Base-by-base conservation (phyloP, 2,888 invertebrate genomes). In the Anaspis maculata region DNA sequence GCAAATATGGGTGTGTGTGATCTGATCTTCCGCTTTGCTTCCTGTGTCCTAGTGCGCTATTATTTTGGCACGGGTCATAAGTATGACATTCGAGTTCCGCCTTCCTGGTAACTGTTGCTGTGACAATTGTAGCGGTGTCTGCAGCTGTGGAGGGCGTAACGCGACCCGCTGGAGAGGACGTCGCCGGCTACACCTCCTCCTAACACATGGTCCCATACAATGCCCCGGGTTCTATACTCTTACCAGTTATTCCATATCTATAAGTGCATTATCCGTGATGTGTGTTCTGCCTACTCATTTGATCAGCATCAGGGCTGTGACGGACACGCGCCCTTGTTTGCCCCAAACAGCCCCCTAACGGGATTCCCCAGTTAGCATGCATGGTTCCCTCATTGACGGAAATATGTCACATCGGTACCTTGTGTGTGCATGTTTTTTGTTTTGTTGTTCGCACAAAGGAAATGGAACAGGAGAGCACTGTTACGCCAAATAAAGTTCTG, bases 271-370 rank as follows among this genome's bases (percentile, higher is more conserved):
- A 43, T 42, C 42, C 32, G 34, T 34, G 36, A 41, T 34, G 19
- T 9, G 9, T 9, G 51, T 47, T 38, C 51, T 27, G 44, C 51
- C 53, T 38, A 40, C 51, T 49, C 48, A 42, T 50, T 50, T 46
- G 44, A 41, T 41, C 33, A 32, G 30, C 37, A 40, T 39, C 41
- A 42, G 32, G 10, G 24, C 7, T 7, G 26, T 35, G 42, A 41
- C 37, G 46, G 46, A 32, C 49, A 51, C 53, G 51, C 53, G 51
- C 36, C 34, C 48, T 48, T 53, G 53, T 53, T 52, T 52, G 44
- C 39, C 33, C 33, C 42, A 51, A 51, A 48, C 48, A 42, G 40
- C 45, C 46, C 49, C 51, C 47, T 37, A 32, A 37, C 32, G n/a
- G n/a, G n/a, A n/a, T n/a, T n/a, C n/a, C n/a, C n/a, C n/a, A n/a